phyloP scores from a whole-genome alignment of 2,113 vertebrate species.

The Xenotilapia caudafasciata region DNA sequence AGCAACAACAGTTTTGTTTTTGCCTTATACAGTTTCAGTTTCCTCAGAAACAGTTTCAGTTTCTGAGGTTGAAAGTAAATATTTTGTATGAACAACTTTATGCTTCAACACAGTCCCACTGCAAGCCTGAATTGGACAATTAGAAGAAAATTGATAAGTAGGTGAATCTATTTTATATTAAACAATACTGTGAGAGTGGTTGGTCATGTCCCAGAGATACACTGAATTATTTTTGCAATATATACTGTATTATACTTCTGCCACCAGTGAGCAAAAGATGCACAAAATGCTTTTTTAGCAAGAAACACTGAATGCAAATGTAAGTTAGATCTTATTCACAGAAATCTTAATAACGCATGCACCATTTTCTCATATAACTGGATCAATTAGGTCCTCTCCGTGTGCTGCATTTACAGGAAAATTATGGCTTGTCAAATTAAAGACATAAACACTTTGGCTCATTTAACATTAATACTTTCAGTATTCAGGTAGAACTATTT shows the following conservation, averaged over 20 bases:
- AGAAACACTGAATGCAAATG: not conserved
- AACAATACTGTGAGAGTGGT: not conserved
- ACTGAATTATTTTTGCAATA: not conserved
- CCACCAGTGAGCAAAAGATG: not conserved
- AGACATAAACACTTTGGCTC: not conserved
- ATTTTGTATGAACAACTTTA: not conserved
- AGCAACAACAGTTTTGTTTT: not conserved
- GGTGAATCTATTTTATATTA: not conserved
- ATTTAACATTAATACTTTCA: not conserved
- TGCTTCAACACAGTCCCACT: not conserved
- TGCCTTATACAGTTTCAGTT: not conserved
- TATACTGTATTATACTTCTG: not conserved
- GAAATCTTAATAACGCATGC: not conserved
- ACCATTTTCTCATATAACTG: not conserved
- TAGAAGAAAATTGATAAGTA: not conserved
- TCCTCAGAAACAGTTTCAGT: not conserved
- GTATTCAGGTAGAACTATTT: not conserved
- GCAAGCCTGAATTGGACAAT: not conserved
- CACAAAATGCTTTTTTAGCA: not conserved
- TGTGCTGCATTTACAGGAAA: not conserved
- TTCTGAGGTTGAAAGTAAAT: not conserved
- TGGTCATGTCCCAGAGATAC: not conserved
- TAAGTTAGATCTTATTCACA: not conserved
- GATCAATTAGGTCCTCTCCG: not conserved
- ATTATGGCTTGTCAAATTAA: not conserved